Percentiles rank a stretch among this genome's conserved stretches.
Evolutionary conservation across 2,113 vertebrate genomes (phyloP).

Genomic region (Sigmodon hispidus): DNA sequence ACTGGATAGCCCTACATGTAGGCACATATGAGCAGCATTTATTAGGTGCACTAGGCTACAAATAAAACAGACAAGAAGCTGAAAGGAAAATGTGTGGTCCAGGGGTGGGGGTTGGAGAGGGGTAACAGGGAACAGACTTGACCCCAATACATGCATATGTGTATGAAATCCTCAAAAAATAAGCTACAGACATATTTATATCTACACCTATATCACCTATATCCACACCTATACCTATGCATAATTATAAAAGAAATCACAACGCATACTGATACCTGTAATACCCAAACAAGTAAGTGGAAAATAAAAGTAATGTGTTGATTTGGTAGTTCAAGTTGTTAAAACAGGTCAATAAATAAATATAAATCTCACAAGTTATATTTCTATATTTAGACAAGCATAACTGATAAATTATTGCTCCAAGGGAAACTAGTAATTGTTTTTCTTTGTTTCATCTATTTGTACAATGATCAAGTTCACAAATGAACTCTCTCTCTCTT

Average conservation of each 20-base stretch:
- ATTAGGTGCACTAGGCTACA: background rate
- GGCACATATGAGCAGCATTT: background rate
- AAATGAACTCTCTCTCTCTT: background rate
- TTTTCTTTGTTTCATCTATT: constrained; percentile 44
- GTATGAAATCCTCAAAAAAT: background rate
- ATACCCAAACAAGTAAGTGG: background rate
- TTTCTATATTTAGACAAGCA: constrained; percentile 16
- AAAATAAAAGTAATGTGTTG: constrained; percentile 33
- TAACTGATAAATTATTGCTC: constrained; percentile 2
- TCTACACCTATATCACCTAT: background rate
- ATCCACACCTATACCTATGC: background rate
- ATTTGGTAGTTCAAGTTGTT: background rate
- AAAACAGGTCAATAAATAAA: constrained; percentile 57
- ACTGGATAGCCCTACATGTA: background rate
- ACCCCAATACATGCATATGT: background rate
- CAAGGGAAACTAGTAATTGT: constrained; percentile 22
- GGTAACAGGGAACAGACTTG: background rate
- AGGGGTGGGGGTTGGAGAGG: background rate
- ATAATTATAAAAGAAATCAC: background rate
- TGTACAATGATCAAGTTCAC: constrained; percentile 24
- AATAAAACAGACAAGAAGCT: background rate
- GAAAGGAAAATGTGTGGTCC: background rate
- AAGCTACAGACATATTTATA: background rate
- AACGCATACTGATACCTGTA: background rate
- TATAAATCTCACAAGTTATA: constrained; percentile 24